These are phyloP conservation scores for Drosophila ficusphila DNA, from an alignment of 1,140 invertebrate genomes.

Conservation along the genomic window DNA sequence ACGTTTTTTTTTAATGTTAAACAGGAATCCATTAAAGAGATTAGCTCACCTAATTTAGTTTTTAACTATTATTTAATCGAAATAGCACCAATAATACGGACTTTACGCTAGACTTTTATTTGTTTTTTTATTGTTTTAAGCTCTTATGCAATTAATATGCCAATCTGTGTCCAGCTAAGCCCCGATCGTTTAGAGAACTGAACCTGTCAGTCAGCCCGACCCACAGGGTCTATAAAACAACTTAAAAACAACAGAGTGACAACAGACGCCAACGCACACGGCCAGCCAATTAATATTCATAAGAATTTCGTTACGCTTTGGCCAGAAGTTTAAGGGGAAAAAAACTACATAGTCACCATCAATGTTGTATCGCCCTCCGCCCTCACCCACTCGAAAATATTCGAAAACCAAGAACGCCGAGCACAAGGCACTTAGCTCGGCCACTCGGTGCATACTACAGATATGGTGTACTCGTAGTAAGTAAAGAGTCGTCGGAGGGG, in stretches of 20 bases:
- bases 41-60: background rate
- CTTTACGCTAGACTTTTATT: no score
- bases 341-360: constrained; percentile 52
- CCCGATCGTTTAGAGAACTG: constrained; percentile 8
- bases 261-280: constrained; percentile 33
- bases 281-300: constrained; percentile 63
- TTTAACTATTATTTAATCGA: no score
- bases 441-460: constrained; percentile 45
- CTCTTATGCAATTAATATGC: background rate
- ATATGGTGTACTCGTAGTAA: no score
- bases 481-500: constrained; percentile 18
- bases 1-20: no score
- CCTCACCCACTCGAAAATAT: constrained; percentile 31
- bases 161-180: background rate
- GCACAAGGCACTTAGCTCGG: constrained; percentile 45
- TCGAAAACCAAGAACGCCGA: constrained; percentile 18
- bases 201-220: constrained; percentile 27
- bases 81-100: no score
- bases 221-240: constrained; percentile 16
- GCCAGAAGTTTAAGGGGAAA: constrained; percentile 24
- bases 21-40: no score
- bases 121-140: no score
- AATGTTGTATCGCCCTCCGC: constrained; percentile 20
- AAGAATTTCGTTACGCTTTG: constrained; percentile 54
- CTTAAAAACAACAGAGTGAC: constrained; percentile 42